Base-by-base conservation (phyloP, 2,888 invertebrate species). In the Sinodicranocentrus sp. region DNA sequence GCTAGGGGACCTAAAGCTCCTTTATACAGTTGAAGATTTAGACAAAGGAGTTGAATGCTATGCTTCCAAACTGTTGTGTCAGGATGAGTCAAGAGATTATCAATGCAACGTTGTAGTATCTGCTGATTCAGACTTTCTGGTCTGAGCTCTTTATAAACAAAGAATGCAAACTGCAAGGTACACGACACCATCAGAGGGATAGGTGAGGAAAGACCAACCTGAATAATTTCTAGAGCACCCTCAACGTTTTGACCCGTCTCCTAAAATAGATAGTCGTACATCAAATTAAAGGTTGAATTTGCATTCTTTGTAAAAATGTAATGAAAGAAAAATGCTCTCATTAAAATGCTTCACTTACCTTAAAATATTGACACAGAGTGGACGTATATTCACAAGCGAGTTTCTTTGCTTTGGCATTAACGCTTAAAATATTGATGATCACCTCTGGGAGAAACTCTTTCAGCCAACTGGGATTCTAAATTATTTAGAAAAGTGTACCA, bases 11-110 rank as follows among this genome's bases (percentile, higher is more conserved):
- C 88, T 71, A 88, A 80, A 52, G 72, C 61, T 13, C 79, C 80
- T 68, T 88, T 88, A 70, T 83, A 88, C 1, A 88, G 59, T 26
- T 87, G 86, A 28, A 88, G 76, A 84, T 85, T 86, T 23, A 88
- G 54, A 17, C 85, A 85, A 10, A 88, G 54, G 59, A 85, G 88
- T n/a, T 52, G 72, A 10, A 88, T 57, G 28, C 84, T 54, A 54
- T 87, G 84, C 57, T 85, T 87, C 67, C 83, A 83, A 10, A 86
- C 82, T 1, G 65, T 26, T 8, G 80, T 39, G 54, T 85, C 86
- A 33, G 68, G 43, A 52, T 73, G 73, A 48, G 59, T 54, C 19
- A 65, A 17, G 1, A 86, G 44, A n/a, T 79, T 63, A 43, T 65
- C 21, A 8, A 86, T 65, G 61, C 67, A 73, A 0, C 23, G 26